Base-by-base conservation (phyloP, 2,797 vertebrate species). In the Phataginus tetradactyla region DNA sequence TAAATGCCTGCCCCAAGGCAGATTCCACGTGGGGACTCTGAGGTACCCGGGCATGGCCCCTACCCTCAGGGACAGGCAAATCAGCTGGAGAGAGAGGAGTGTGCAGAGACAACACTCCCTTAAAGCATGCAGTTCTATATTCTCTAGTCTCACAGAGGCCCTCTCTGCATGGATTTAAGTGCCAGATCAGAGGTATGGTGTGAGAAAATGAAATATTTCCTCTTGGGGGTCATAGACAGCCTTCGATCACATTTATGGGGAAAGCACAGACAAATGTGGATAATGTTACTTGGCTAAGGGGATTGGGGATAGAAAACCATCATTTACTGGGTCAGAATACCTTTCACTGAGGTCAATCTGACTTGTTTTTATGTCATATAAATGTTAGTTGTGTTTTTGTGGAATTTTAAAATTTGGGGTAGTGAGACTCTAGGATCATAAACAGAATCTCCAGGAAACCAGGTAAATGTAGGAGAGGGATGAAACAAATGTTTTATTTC, bases 401-500 rank as follows among this genome's bases (percentile, higher is more conserved):
- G 27, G 32, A 13, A 12, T 75, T 74, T 64, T 53, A 71, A 20
- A n/a, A 53, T 61, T 45, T 55, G 1, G 5, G 37, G 21, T 71
- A 71, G 77, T 34, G 77, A 72, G 63, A 74, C 29, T 3, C 5
- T 90, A 7, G 27, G 53, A 71, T 83, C 23, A 49, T 68, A 69
- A 77, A 53, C 49, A 13, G 64, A 59, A 34, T 53, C 20, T 84
- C 25, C 5, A 75, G 57, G 27, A 92, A 78, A 81, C 80, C 8
- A 55, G 71, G 75, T 66, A 90, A 87, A 87, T 32, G 14, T 32
- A 37, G 29, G 32, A 42, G 7, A 93, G 49, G 49, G 25, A 34
- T 49, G 32, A 53, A 86, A 71, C 63, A 91, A 53, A 75, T 15
- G 20, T 79, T 63, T 89, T 81, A 55, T 68, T 95, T 93, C n/a